Base-by-base conservation (phyloP, 2,797 vertebrate species). In the Darevskia nairensis region DNA sequence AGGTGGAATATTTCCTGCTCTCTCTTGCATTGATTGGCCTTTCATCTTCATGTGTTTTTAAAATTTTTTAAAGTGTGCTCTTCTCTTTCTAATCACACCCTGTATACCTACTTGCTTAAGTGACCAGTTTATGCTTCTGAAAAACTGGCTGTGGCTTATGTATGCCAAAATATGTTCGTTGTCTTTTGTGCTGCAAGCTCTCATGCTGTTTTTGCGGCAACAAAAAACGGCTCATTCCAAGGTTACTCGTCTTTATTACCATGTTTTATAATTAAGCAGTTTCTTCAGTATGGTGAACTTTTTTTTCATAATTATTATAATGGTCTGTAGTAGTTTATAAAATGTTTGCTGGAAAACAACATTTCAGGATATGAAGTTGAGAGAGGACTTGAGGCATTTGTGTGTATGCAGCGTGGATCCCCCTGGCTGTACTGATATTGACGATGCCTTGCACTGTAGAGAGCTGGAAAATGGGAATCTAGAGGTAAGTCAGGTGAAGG, bases 391-490 rank as follows among this genome's bases (percentile, higher is more conserved):
- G 86, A 97, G 98, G 87, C 95, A 97, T 88, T 96, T 99, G 61
- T 96, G 82, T 19, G 97, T 99, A 77, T 99, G 99, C 95, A 99
- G 99, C 3, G 99, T 99, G 91, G 99, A 99, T 95, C 99, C 99
- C 87, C 99, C 99, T 3, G 99, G 99, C 41, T 99, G 99, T 93
- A 99, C 99, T 0, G 99, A 99, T 92, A 99, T 99, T 79, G 99
- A 99, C 35, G 99, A 99, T 84, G 98, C 99, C 1, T 96, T 99
- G 69, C 99, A 99, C 91, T 99, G 96, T 25, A 96, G 97, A 96
- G 97, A 98, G 82, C 95, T 98, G 85, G 96, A 96, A 91, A 98
- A 98, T 81, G 99, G 99, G 92, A 98, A 98, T 95, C 88, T 98
- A 80, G 98, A 99, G 98, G 98, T 99, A 95, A 76, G 71, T 76